Conservation (phyloP, 2,113 vertebrate species). For the Syrmaticus mikado region DNA sequence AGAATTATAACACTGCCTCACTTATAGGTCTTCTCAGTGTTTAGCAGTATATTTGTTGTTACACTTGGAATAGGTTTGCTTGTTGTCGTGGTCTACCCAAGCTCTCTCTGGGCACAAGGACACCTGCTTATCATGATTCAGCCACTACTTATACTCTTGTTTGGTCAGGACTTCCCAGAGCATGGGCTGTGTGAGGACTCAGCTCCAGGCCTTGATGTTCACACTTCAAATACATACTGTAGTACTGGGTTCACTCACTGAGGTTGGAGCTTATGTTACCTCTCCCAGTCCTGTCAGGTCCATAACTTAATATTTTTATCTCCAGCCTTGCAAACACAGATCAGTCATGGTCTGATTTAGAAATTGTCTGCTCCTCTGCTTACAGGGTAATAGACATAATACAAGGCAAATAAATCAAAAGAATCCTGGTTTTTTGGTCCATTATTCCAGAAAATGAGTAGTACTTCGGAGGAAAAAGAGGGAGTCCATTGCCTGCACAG, state of each 20-base stretch:
- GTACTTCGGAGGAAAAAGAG: neutral
- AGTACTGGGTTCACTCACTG: neutral
- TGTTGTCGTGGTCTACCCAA: neutral
- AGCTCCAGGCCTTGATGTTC: neutral
- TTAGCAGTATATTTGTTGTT: neutral
- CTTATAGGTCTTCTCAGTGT: neutral
- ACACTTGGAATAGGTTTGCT: neutral
- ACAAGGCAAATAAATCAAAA: neutral
- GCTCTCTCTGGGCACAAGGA: neutral
- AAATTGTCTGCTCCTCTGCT: neutral
- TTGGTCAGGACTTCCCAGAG: neutral
- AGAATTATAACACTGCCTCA: neutral
- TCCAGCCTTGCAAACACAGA: neutral
- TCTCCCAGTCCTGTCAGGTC: neutral
- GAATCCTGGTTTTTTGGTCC: neutral
- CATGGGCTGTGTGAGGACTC: neutral
- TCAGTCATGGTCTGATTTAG: neutral
- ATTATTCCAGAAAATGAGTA: neutral
- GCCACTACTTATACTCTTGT: neutral
- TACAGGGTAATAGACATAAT: neutral
- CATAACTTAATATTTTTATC: neutral
- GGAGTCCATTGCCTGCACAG: neutral
- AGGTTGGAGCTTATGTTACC: neutral
- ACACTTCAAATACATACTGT: neutral
- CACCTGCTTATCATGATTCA: neutral